Conservation (phyloP, 2,888 invertebrate genomes). For the Drosophila pseudotalamancana region DNA sequence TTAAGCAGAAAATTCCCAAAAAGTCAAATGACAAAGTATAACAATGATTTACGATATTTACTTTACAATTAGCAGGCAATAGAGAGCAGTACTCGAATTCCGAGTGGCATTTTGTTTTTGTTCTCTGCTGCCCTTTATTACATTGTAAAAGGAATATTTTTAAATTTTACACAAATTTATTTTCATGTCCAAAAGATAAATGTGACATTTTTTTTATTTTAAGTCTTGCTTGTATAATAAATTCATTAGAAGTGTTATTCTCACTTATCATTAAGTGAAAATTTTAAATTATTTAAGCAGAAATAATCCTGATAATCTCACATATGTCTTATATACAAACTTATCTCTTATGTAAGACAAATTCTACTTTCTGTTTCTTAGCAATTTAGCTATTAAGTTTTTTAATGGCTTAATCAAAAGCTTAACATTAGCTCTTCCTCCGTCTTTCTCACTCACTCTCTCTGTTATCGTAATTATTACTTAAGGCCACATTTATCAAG, state of each 20-base stretch:
- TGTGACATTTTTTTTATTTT: too few relatives aligned
- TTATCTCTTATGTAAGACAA: too few relatives aligned
- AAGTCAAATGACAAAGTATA: neutral
- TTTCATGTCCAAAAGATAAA: too few relatives aligned
- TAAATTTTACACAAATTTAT: too few relatives aligned
- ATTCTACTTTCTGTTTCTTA: neutral
- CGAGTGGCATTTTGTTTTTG: neutral
- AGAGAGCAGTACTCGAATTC: neutral
- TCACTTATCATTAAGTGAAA: too few relatives aligned
- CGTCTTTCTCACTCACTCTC: too few relatives aligned
- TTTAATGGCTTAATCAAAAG: conserved; percentile 5
- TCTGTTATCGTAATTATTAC: conserved; percentile 10
- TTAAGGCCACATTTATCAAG: conserved; percentile 7
- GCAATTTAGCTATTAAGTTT: neutral
- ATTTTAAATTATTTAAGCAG: too few relatives aligned
- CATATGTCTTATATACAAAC: too few relatives aligned
- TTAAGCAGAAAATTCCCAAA: neutral
- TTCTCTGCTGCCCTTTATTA: neutral
- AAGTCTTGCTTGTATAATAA: too few relatives aligned
- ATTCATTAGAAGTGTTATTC: too few relatives aligned
- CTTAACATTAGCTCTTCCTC: neutral
- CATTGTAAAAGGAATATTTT: neutral
- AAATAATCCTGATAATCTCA: too few relatives aligned
- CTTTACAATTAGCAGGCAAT: conserved; percentile 20
- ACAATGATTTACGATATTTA: conserved; percentile 25